Percentiles rank a stretch among this genome's conserved stretches.
Conservation (phyloP, 2,113 vertebrate species). For the Aptenodytes forsteri region DNA sequence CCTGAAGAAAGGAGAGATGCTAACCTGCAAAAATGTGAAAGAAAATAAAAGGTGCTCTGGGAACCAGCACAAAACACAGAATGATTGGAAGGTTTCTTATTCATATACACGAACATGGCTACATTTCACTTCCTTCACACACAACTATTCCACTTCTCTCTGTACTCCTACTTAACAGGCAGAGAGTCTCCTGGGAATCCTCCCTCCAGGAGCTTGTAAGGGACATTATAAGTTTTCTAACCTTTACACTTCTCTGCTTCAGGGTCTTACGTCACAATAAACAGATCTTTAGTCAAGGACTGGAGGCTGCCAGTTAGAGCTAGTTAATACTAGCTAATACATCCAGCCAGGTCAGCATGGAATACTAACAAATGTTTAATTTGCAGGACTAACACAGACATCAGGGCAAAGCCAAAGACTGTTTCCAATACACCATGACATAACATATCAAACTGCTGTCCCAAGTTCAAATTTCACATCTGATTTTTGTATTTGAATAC, state of each 20-base stretch:
- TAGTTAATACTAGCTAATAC: background rate
- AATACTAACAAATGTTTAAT: background rate
- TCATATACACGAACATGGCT: background rate
- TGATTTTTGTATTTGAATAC: background rate
- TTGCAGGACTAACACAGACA: background rate
- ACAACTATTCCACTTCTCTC: background rate
- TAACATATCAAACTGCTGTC: background rate
- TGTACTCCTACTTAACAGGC: background rate
- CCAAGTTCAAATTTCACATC: background rate
- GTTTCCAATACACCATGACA: background rate
- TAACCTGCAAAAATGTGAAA: conserved; percentile 10
- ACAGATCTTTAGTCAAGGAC: background rate
- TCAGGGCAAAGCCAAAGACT: background rate
- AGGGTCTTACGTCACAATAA: background rate
- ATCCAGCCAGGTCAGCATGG: background rate
- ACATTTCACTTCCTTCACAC: background rate
- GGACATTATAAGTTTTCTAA: background rate
- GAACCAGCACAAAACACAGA: background rate
- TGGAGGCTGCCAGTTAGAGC: background rate
- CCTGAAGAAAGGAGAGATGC: conserved; percentile 7
- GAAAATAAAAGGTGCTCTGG: conserved; percentile 36
- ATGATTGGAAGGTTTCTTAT: background rate
- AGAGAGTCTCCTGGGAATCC: background rate
- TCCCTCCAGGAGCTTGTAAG: background rate
- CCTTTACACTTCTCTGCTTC: background rate